Conservation (phyloP, 92 coral and sea anemone species). For the Epizoanthus stellaris region DNA sequence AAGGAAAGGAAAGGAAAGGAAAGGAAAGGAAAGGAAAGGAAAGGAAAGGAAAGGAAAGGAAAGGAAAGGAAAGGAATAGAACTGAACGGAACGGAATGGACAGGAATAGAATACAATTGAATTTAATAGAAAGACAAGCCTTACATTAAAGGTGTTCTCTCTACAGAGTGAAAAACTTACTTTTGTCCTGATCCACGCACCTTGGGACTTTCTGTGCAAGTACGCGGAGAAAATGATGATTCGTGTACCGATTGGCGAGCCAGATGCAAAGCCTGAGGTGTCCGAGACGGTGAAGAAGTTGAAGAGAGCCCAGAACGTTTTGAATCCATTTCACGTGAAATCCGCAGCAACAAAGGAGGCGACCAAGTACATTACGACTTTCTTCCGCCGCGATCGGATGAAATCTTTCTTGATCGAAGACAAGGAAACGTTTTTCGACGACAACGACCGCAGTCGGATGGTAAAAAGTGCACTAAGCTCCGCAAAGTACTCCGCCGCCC, state of each 20-base stretch:
- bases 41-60: too few relatives aligned
- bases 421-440: slow-evolving; percentile 67
- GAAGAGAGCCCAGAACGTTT: slow-evolving; percentile 45
- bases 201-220: slow-evolving; percentile 53
- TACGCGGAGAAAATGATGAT: slow-evolving; percentile 70
- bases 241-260: slow-evolving; percentile 55
- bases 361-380: slow-evolving; percentile 72
- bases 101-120: too few relatives aligned
- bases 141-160: neutral
- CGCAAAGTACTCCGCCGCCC: slow-evolving; percentile 40
- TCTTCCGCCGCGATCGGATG: slow-evolving; percentile 58
- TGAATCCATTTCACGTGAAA: slow-evolving; percentile 57
- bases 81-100: neutral
- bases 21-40: neutral
- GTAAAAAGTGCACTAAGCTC: slow-evolving; percentile 54
- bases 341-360: slow-evolving; percentile 50
- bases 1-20: neutral
- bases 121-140: neutral
- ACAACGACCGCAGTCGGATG: slow-evolving; percentile 69
- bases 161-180: slow-evolving; percentile 44
- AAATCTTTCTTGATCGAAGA: slow-evolving; percentile 52
- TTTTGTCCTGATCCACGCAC: slow-evolving; percentile 66
- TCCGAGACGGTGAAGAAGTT: slow-evolving; percentile 26
- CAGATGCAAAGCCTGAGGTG: slow-evolving; percentile 56
- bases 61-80: too few relatives aligned